Evolutionary conservation across 2,797 vertebrate genomes (phyloP).

Genomic region (Acanthurus tractus): DNA sequence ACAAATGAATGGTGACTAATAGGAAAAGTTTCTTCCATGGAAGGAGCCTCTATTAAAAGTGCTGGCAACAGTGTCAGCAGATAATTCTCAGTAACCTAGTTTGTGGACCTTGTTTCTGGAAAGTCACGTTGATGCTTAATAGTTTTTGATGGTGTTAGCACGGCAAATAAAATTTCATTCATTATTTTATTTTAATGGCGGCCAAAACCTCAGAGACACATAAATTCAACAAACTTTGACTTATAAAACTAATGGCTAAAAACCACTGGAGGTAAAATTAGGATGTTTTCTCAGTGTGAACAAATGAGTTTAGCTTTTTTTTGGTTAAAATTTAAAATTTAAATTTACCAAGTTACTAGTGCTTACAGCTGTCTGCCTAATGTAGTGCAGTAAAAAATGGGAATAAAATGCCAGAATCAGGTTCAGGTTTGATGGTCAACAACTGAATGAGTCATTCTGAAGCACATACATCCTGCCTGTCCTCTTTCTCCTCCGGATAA

Average conservation of each 20-base stretch:
- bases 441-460: neutral
- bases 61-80: neutral
- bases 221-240: too few species aligned
- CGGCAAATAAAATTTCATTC: neutral
- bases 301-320: neutral
- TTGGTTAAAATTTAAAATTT: neutral
- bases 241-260: neutral
- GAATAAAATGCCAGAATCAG: neutral
- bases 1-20: neutral
- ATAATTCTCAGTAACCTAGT: neutral
- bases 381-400: neutral
- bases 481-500: conserved; percentile 75
- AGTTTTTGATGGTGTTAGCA: neutral
- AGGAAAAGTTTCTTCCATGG: neutral
- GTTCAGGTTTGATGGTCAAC: neutral
- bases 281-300: neutral
- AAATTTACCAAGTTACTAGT: neutral
- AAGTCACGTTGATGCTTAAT: neutral
- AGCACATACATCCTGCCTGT: conserved; percentile 54
- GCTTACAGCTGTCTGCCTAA: neutral
- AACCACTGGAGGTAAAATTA: too few species aligned
- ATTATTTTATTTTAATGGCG: neutral
- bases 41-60: neutral
- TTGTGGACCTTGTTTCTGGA: neutral
- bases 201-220: neutral